These are phyloP conservation scores for Sebastes matsubarae DNA, from an alignment of 2,797 vertebrate species.

Conservation along the genomic window DNA sequence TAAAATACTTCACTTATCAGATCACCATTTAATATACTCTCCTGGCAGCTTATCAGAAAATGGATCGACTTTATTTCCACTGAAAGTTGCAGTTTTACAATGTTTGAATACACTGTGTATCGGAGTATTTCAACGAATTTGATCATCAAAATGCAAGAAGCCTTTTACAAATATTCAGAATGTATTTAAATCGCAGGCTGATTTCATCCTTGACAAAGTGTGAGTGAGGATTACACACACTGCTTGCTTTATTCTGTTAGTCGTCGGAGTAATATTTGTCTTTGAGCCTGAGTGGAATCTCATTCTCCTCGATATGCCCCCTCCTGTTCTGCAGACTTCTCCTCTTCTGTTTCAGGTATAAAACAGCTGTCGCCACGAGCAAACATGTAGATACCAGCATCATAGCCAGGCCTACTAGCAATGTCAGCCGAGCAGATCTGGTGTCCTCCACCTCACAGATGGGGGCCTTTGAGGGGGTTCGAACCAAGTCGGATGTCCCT, in stretches of 20 bases:
- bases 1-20: slow-evolving; percentile 17
- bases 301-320: slow-evolving; percentile 46
- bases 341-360: slow-evolving; percentile 68
- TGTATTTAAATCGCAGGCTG: slow-evolving; percentile 46
- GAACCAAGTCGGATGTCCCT: slow-evolving; percentile 42
- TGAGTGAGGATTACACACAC: slow-evolving; percentile 40
- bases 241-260: slow-evolving; percentile 54
- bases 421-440: slow-evolving; percentile 40
- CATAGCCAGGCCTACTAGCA: slow-evolving; percentile 71
- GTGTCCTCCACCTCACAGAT: slow-evolving; percentile 51
- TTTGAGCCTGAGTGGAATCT: slow-evolving; percentile 70
- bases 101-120: slow-evolving; percentile 12
- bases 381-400: slow-evolving; percentile 67
- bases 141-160: slow-evolving; percentile 41
- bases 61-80: slow-evolving; percentile 7
- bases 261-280: slow-evolving; percentile 71
- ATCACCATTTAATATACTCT: not conserved
- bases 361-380: slow-evolving; percentile 59
- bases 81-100: not conserved
- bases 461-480: slow-evolving; percentile 37
- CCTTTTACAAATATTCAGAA: slow-evolving; percentile 46
- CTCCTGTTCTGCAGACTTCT: slow-evolving; percentile 23
- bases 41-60: slow-evolving; percentile 19
- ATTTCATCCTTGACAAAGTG: slow-evolving; percentile 46
- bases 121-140: slow-evolving; percentile 20